phyloP scores from a whole-genome alignment of 2,797 vertebrate species.

The Sebastes dallii region DNA sequence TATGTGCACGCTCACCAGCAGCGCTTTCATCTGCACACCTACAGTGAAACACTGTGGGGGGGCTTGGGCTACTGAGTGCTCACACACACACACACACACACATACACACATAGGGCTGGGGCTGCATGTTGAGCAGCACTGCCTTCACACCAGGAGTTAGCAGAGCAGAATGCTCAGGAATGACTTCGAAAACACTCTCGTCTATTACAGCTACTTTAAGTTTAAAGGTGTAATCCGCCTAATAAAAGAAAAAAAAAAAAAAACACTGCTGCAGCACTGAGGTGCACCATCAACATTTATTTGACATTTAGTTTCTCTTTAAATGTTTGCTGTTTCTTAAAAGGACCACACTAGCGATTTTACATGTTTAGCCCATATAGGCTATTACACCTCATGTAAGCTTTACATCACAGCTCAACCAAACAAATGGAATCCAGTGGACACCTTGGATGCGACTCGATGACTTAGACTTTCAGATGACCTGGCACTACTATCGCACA shows the following conservation, averaged over 20 bases:
- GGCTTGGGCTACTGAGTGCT: conserved; percentile 34
- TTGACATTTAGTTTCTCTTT: background rate
- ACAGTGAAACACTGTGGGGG: conserved; percentile 60
- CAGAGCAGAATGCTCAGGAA: conserved; percentile 17
- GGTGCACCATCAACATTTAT: background rate
- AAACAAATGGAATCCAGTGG: too few relatives aligned
- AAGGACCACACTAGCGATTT: background rate
- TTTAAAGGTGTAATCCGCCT: background rate
- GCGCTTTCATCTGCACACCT: conserved; percentile 76
- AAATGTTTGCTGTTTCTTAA: background rate
- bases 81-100: conserved; percentile 22
- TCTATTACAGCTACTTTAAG: background rate
- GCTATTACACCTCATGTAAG: too few relatives aligned
- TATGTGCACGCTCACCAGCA: conserved; percentile 44
- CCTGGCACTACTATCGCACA: too few relatives aligned
- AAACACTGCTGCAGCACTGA: background rate
- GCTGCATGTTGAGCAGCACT: conserved; percentile 60
- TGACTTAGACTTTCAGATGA: too few relatives aligned
- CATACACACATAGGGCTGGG: conserved; percentile 5
- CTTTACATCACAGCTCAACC: too few relatives aligned
- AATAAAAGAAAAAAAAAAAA: background rate
- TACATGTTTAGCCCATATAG: too few relatives aligned
- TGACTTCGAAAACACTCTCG: conserved; percentile 6
- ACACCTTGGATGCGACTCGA: too few relatives aligned
- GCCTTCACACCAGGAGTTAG: conserved; percentile 32